Base-by-base conservation (phyloP, 2,888 invertebrate genomes). In the Syrista parreyssii region DNA sequence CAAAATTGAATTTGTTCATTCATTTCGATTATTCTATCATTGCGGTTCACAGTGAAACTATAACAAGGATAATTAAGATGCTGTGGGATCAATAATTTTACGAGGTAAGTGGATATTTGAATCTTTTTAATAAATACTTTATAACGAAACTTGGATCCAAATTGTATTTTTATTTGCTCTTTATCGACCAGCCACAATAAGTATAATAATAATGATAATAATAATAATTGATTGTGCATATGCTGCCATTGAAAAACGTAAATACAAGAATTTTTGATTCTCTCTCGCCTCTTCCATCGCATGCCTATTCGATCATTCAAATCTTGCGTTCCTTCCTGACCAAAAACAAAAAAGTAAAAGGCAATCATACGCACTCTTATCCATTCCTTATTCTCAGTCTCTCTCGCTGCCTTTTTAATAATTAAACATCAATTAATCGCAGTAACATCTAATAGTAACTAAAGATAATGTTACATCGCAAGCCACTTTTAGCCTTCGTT, bases 161-260 rank as follows among this genome's bases (percentile, higher is more conserved):
- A 55, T 55, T 23, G 72, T 79, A 79, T 78, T 80, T 80, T 82
- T 78, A 79, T 79, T 78, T 32, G 78, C 73, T 72, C 76, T 78
- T 79, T 76, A 77, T 80, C 77, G 78, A 79, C 74, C 32, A 78
- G 79, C 79, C 68, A 78, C 83, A 80, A 85, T 40, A 15, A 40
- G n/a, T 40, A 6, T 36, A 36, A 36, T 35, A 35, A 36, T 36
- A 36, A 40, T 40, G 15, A 40, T 15, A 15, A 40, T 83, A 80
- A 82, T 80, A 84, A 83, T 79, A 81, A 81, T 82, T 85, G 82
- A 84, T 86, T 85, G 85, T 86, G 83, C 84, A 84, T 78, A 80
- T 82, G 80, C 78, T 82, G 78, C 71, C 34, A 31, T 33, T 68
- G 71, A 82, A 82, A 78, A 81, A 80, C 79, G 78, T 81, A 80